Evolutionary conservation across 2,888 invertebrate genomes (phyloP), one percentile per base, ranked within the genome.

Genomic region (Eupithecia centaureata): DNA sequence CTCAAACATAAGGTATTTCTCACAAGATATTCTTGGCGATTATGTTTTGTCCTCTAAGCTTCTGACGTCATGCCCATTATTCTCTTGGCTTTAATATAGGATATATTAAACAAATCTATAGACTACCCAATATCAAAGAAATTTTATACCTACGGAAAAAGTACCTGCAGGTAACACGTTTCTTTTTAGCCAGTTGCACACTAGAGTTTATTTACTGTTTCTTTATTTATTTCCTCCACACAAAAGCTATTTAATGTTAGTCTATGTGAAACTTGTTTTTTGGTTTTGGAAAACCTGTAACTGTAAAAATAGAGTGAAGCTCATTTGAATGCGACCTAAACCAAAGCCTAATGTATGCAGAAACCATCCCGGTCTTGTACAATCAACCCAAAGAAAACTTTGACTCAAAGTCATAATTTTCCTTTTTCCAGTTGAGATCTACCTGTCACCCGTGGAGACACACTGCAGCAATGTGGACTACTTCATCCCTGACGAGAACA

Each of bases 381-480:
- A n/a, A n/a, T n/a, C n/a, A n/a, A n/a, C 3, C 5, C 3, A 18
- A 42, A 10, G 42, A 42, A 42, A 1, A 10, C 0, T 8, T 18
- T 8, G 42, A 60, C 52, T 61, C 12, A 60, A 35, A 42, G 7
- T 30, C n/a, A 5, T 61, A 54, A 5, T 56, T 61, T 57, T 35
- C 8, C 71, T 73, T 62, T 76, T 95, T 95, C 66, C 94, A 97
- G 97, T 97, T 72, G 96, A 97, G 86, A 96, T 97, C 73, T 98
- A 98, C 88, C 90, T 97, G 79, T 97, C 97, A 72, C 98, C 98
- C 5, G 97, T 98, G 77, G 98, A 98, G 92, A 98, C 98, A 15
- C 97, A 98, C 91, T 98, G 98, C 93, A 97, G 96, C 91, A 98
- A 98, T 93, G 96, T 98, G 84, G 97, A 98, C 91, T 98, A 98